Conservation (phyloP, 2,113 vertebrate genomes). For the Perca schrenkii region DNA sequence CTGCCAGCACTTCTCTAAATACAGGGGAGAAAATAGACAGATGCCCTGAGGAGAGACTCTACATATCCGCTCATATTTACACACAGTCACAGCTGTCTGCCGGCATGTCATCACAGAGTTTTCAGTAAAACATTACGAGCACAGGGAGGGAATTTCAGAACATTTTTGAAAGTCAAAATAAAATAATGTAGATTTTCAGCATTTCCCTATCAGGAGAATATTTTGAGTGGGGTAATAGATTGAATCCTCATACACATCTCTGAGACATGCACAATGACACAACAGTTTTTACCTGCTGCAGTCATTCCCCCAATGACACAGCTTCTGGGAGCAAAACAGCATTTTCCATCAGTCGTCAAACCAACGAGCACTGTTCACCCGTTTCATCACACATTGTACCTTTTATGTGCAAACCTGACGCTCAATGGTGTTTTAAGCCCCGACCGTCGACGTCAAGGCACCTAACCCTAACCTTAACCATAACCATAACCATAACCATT, state of each 20-base stretch:
- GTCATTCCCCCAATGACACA: neutral
- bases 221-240: neutral
- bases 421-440: too few species aligned
- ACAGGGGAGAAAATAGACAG: conserved; percentile 31
- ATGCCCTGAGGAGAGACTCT: conserved; percentile 17
- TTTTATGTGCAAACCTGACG: neutral
- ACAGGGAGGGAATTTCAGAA: neutral
- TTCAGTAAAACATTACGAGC: conserved; percentile 27
- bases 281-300: neutral
- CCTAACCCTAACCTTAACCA: too few species aligned
- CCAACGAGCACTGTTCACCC: neutral
- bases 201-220: neutral
- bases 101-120: neutral
- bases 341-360: neutral
- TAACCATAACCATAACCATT: too few species aligned
- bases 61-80: conserved; percentile 41
- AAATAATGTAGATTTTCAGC: neutral
- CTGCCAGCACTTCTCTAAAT: conserved; percentile 36
- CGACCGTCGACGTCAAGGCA: too few species aligned
- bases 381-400: neutral
- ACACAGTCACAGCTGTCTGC: conserved; percentile 27
- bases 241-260: neutral
- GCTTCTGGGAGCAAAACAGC: neutral
- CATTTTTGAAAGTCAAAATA: conserved; percentile 38
- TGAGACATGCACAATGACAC: neutral